These are phyloP conservation scores for Melinaea marsaeus DNA, from an alignment of 2,888 invertebrate species.

Conservation along the genomic window DNA sequence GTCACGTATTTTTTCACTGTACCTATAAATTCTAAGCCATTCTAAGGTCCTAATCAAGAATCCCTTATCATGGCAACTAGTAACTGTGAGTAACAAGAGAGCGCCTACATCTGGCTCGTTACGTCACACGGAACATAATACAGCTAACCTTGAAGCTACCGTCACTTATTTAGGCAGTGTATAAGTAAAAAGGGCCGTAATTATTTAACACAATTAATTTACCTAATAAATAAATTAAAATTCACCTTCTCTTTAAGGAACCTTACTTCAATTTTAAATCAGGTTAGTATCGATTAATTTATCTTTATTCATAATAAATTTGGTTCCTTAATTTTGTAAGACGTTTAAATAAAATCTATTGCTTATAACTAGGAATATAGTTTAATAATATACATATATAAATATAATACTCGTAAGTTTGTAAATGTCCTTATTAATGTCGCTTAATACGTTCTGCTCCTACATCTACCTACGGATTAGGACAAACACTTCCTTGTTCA, in stretches of 20 bases:
- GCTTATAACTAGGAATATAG: background rate
- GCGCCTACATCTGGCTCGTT: constrained; percentile 54
- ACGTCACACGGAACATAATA: constrained; percentile 73
- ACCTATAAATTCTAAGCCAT: background rate
- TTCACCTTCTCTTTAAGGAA: too few relatives aligned
- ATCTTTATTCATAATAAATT: background rate
- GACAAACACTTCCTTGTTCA: constrained; percentile 58
- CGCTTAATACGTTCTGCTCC: constrained; percentile 56
- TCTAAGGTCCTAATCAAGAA: constrained; percentile 9
- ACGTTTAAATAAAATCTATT: too few relatives aligned
- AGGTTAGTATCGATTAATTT: too few relatives aligned
- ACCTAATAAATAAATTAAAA: too few relatives aligned
- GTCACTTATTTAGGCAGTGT: constrained; percentile 45
- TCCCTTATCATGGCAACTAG: constrained; percentile 17
- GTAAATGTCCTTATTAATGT: constrained; percentile 39
- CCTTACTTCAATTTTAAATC: too few relatives aligned
- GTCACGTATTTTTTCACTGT: background rate
- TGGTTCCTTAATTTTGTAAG: too few relatives aligned
- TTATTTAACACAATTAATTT: background rate
- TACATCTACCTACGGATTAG: constrained; percentile 57
- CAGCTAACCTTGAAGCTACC: constrained; percentile 64
- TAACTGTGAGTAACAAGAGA: constrained; percentile 40
- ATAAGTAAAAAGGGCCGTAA: constrained; percentile 1
- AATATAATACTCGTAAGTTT: constrained; percentile 29
- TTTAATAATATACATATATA: background rate